Conservation (phyloP, 2,797 vertebrate genomes). For the Adrianichthys oophorus region DNA sequence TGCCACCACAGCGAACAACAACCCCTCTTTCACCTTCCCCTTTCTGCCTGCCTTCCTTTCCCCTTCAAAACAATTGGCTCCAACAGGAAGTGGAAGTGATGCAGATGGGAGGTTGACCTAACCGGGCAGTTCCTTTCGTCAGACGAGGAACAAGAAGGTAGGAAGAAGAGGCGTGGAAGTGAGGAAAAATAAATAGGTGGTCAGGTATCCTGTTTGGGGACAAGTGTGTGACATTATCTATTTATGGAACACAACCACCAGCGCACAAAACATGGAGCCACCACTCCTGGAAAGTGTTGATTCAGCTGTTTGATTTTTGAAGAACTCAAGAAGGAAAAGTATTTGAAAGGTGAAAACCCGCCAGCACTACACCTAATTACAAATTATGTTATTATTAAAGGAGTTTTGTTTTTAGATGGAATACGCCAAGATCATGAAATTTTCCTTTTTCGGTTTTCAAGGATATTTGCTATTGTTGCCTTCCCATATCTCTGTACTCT, state of each 20-base stretch:
- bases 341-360: no score
- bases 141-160: constrained; percentile 46
- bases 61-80: constrained; percentile 72
- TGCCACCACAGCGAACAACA: constrained; percentile 11
- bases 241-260: constrained; percentile 33
- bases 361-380: no score
- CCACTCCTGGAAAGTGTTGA: no score
- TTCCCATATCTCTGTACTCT: no score
- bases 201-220: constrained; percentile 53
- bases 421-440: no score
- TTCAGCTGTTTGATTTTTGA: no score
- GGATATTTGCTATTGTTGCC: no score
- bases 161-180: constrained; percentile 46
- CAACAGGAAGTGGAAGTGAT: constrained; percentile 79
- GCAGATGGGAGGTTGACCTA: constrained; percentile 69
- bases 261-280: no score
- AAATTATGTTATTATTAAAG: no score
- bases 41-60: constrained; percentile 63
- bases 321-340: no score
- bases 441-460: no score
- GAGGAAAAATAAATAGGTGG: constrained; percentile 39
- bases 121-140: constrained; percentile 68
- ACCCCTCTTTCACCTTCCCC: constrained; percentile 16
- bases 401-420: no score
- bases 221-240: constrained; percentile 25